Conservation (phyloP, 1,140 invertebrate genomes). For the Gyrodactylus bullatarudis region DNA sequence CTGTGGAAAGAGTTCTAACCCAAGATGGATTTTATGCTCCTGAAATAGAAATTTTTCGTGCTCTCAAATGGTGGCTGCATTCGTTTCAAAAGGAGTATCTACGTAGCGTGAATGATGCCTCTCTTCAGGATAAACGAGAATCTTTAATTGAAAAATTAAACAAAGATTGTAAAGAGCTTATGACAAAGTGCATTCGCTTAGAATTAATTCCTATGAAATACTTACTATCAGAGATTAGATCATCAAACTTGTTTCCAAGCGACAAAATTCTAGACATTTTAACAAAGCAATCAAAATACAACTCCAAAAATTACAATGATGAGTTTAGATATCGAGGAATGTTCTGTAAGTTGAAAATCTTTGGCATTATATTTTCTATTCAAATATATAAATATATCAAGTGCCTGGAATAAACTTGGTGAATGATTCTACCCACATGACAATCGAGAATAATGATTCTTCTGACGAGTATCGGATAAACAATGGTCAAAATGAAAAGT, state of each 20-base stretch:
- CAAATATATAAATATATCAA: no score
- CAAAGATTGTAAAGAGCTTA: not conserved
- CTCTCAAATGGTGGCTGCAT: constrained; percentile 46
- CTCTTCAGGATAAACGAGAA: not conserved
- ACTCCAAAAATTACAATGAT: not conserved
- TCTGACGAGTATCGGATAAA: not conserved
- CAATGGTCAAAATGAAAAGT: not conserved
- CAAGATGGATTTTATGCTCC: constrained; percentile 72
- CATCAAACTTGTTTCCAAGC: not conserved
- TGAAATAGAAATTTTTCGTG: constrained; percentile 70
- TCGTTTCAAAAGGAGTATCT: constrained; percentile 30
- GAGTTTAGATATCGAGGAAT: not conserved
- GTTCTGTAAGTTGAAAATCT: not conserved
- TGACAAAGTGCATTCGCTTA: not conserved
- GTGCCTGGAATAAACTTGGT: not conserved
- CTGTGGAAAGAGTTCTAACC: constrained; percentile 34
- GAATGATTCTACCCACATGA: not conserved
- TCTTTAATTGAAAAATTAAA: not conserved
- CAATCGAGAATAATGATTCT: not conserved
- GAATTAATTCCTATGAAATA: not conserved
- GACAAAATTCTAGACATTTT: not conserved
- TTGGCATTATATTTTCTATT: no score
- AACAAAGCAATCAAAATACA: not conserved
- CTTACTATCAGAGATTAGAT: not conserved
- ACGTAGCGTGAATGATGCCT: not conserved